Percentiles rank a stretch among this genome's conserved stretches.
Conservation (phyloP, 2,797 vertebrate genomes). For the Danio albolineatus region DNA sequence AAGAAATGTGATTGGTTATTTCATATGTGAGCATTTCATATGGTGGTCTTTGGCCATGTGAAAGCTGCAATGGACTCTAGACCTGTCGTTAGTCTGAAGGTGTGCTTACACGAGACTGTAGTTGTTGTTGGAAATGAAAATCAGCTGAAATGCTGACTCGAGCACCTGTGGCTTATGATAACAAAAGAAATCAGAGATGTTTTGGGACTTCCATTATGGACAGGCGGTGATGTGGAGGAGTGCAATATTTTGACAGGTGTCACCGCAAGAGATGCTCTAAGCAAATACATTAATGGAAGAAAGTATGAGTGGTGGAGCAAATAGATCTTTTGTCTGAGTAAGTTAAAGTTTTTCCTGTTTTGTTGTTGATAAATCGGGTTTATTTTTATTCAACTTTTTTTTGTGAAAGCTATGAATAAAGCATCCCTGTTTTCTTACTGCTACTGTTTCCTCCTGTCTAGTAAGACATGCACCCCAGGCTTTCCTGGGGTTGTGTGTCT, state of each 20-base stretch:
- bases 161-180: slow-evolving; percentile 4
- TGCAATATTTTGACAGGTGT: slow-evolving; percentile 35
- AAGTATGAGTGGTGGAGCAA: neutral
- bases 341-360: neutral
- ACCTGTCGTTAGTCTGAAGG: too few relatives aligned
- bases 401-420: neutral
- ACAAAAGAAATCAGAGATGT: neutral
- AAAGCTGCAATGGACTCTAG: too few relatives aligned
- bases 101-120: too few relatives aligned
- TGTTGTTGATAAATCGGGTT: neutral
- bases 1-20: too few relatives aligned
- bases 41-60: too few relatives aligned
- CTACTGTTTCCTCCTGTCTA: neutral
- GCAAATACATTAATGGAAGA: neutral
- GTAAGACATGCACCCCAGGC: slow-evolving; percentile 29
- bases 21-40: too few relatives aligned
- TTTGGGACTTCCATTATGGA: slow-evolving; percentile 5
- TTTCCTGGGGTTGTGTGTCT: slow-evolving; percentile 33
- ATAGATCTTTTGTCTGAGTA: neutral
- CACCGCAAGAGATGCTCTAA: slow-evolving; percentile 24
- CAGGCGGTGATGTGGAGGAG: slow-evolving; percentile 13
- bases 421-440: neutral
- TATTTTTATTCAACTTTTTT: too few relatives aligned
- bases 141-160: neutral
- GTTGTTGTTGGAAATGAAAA: neutral